phyloP scores from a whole-genome alignment of 2,888 invertebrate genomes.

The Craniophora ligustri region DNA sequence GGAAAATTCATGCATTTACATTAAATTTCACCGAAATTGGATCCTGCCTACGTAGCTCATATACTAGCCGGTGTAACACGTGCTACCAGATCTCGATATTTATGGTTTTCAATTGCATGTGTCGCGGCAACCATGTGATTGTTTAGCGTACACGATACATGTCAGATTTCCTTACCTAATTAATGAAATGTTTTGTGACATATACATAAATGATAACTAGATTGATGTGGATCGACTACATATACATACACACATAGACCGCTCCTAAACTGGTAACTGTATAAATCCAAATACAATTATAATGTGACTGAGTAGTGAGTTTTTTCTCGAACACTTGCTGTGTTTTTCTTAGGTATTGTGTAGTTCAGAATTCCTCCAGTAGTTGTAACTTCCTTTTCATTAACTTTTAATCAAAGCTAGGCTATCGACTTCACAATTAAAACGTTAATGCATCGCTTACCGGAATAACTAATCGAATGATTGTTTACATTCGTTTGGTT shows the following conservation, averaged over 20 bases:
- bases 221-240: no score
- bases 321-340: conserved; percentile 16
- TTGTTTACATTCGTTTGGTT: conserved; percentile 78
- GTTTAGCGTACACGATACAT: conserved; percentile 22
- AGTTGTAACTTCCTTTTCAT: conserved; percentile 61
- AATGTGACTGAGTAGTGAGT: no score
- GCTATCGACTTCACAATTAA: conserved; percentile 64
- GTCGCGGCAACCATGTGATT: conserved; percentile 58
- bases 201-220: no score
- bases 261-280: no score
- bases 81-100: conserved; percentile 75
- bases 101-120: conserved; percentile 83
- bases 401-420: conserved; percentile 71
- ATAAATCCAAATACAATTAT: no score
- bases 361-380: conserved; percentile 10
- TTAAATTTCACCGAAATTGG: conserved; percentile 86
- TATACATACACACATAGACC: no score
- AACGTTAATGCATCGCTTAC: conserved; percentile 68
- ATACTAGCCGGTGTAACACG: conserved; percentile 79
- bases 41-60: conserved; percentile 81
- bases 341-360: conserved; percentile 2
- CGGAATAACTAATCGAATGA: conserved; percentile 81
- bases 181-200: conserved; percentile 10
- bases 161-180: conserved; percentile 2
- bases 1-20: conserved; percentile 88